phyloP scores from a whole-genome alignment of 2,113 vertebrate species.

The Hippolais icterina region DNA sequence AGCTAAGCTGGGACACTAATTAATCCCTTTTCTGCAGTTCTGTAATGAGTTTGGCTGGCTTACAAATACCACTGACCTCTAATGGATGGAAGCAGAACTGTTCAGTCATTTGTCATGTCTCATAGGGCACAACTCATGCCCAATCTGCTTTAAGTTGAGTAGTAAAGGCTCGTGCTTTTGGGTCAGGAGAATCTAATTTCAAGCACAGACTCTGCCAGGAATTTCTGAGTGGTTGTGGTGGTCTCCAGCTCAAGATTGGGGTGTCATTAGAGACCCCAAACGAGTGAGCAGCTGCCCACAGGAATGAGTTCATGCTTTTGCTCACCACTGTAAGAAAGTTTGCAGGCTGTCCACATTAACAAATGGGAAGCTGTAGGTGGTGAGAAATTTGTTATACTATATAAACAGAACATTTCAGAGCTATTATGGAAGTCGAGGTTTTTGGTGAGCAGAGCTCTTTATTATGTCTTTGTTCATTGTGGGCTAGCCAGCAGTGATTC shows the following conservation, averaged over 20 bases:
- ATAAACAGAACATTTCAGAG: constrained; percentile 29
- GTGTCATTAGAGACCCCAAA: background rate
- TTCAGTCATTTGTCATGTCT: constrained; percentile 55
- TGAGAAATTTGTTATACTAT: constrained; percentile 40
- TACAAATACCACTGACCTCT: constrained; percentile 66
- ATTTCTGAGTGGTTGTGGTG: constrained; percentile 29
- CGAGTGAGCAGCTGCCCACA: background rate
- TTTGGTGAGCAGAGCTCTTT: constrained; percentile 52
- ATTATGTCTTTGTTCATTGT: constrained; percentile 48
- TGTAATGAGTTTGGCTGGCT: constrained; percentile 62
- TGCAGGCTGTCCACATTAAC: background rate
- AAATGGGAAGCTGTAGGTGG: constrained; percentile 50
- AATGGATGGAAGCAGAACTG: constrained; percentile 52
- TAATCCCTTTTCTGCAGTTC: constrained; percentile 34
- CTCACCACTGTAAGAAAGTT: background rate
- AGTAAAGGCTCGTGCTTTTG: background rate
- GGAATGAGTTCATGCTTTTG: background rate
- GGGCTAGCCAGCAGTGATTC: constrained; percentile 68
- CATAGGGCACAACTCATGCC: background rate
- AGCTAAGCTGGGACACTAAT: constrained; percentile 46
- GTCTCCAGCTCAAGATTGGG: background rate
- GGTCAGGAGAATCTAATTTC: constrained; percentile 33
- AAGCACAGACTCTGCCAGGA: constrained; percentile 5
- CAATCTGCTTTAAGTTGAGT: constrained; percentile 10
- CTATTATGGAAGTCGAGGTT: constrained; percentile 53